Conservation (phyloP, 2,113 vertebrate genomes). For the Oncorhynchus gorbuscha region DNA sequence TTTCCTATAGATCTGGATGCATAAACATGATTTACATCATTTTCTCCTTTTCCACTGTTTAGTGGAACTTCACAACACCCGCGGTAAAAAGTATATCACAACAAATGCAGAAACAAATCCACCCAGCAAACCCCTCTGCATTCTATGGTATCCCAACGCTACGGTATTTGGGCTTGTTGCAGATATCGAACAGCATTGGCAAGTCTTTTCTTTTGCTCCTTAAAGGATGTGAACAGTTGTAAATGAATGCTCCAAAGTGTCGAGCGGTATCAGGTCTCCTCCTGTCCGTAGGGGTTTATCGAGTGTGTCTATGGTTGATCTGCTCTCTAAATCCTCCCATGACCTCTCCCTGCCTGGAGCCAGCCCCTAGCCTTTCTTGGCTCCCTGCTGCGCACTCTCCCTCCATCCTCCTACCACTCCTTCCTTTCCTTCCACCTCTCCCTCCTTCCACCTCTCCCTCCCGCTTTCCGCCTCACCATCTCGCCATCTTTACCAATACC, state of each 20-base stretch:
- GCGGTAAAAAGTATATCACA: too few species aligned
- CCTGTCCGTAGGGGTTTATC: conserved; percentile 70
- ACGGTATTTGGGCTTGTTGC: too few species aligned
- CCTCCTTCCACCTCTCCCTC: too few species aligned
- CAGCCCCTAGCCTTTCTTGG: conserved; percentile 62
- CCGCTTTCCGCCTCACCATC: neutral
- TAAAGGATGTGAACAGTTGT: conserved; percentile 74
- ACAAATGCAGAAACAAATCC: too few species aligned
- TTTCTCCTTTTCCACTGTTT: too few species aligned
- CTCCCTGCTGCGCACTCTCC: neutral
- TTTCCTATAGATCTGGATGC: too few species aligned
- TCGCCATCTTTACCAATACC: neutral
- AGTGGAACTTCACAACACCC: too few species aligned
- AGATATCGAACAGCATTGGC: conserved; percentile 27
- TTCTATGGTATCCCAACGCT: too few species aligned
- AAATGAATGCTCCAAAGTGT: conserved; percentile 67
- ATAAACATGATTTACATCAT: too few species aligned
- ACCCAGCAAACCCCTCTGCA: neutral
- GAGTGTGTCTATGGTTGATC: conserved; percentile 82
- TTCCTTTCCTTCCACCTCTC: neutral
- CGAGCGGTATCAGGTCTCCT: conserved; percentile 73
- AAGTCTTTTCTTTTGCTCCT: conserved; percentile 54
- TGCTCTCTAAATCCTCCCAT: conserved; percentile 79
- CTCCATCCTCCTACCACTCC: neutral
- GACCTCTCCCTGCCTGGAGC: conserved; percentile 83